phyloP scores from a whole-genome alignment of 2,888 invertebrate species.

The Baronia brevicornis region DNA sequence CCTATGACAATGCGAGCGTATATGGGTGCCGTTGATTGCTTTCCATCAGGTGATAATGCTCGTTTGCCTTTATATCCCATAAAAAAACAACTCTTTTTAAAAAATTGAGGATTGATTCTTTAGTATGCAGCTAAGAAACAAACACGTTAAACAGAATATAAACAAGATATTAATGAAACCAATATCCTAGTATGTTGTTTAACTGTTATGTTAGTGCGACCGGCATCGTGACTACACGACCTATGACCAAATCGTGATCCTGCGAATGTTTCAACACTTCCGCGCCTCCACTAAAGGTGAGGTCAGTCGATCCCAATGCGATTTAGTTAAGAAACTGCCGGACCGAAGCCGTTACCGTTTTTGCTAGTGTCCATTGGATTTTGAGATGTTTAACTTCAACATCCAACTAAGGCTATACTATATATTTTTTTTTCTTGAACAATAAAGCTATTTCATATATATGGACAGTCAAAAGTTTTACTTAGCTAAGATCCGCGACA shows the following conservation, averaged over 20 bases:
- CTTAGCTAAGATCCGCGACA: too few relatives aligned
- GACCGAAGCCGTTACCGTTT: constrained; percentile 7
- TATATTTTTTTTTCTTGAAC: neutral
- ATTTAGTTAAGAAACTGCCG: constrained; percentile 16
- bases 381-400: constrained; percentile 2
- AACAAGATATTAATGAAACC: too few relatives aligned
- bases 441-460: neutral
- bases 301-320: constrained; percentile 17
- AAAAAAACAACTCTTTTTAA: too few relatives aligned
- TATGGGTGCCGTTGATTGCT: too few relatives aligned
- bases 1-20: too few relatives aligned
- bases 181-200: too few relatives aligned
- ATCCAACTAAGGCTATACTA: constrained; percentile 4
- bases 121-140: too few relatives aligned
- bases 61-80: too few relatives aligned
- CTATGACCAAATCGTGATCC: constrained; percentile 9
- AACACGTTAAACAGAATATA: too few relatives aligned
- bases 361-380: constrained; percentile 10
- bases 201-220: constrained; percentile 4
- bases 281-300: constrained; percentile 16
- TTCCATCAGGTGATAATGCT: too few relatives aligned
- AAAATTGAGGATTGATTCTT: too few relatives aligned
- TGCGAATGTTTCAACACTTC: constrained; percentile 9
- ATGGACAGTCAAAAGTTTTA: neutral
- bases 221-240: constrained; percentile 9